Percentiles rank a stretch among this genome's conserved stretches.
Evolutionary conservation across 2,113 vertebrate genomes (phyloP).

Genomic region (Aviceda subcristata): DNA sequence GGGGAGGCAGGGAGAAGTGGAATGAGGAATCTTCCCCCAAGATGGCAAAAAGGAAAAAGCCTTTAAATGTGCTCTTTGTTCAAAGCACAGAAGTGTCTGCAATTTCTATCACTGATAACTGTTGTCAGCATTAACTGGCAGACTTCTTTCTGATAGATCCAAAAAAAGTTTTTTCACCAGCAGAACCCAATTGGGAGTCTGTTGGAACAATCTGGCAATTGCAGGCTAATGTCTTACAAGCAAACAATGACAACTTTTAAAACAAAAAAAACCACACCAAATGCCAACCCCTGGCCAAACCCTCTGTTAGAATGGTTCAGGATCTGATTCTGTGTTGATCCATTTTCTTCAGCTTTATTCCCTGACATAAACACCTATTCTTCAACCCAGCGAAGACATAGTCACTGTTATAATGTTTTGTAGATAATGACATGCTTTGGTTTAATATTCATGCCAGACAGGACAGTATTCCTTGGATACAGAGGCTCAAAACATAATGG

Average conservation of each 20-base stretch:
- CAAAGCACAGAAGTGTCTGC: background rate
- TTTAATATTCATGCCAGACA: background rate
- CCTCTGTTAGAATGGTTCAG: background rate
- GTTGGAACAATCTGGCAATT: background rate
- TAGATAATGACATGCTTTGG: background rate
- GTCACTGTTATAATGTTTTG: background rate
- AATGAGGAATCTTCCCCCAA: background rate
- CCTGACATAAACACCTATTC: background rate
- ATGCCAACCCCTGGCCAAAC: background rate
- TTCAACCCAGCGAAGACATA: background rate
- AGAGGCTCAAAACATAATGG: background rate
- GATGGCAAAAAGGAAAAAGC: background rate
- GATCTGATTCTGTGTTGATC: background rate
- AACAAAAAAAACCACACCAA: background rate
- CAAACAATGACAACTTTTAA: background rate
- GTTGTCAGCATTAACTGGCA: background rate
- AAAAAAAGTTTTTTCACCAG: background rate
- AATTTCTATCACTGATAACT: background rate
- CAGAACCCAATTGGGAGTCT: background rate
- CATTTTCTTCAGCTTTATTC: background rate
- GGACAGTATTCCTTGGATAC: background rate
- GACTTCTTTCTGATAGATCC: background rate
- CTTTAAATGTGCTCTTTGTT: background rate
- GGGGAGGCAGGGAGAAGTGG: background rate
- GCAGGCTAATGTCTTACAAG: background rate